phyloP scores from a whole-genome alignment of 2,113 vertebrate species.

The Prolemur simus region DNA sequence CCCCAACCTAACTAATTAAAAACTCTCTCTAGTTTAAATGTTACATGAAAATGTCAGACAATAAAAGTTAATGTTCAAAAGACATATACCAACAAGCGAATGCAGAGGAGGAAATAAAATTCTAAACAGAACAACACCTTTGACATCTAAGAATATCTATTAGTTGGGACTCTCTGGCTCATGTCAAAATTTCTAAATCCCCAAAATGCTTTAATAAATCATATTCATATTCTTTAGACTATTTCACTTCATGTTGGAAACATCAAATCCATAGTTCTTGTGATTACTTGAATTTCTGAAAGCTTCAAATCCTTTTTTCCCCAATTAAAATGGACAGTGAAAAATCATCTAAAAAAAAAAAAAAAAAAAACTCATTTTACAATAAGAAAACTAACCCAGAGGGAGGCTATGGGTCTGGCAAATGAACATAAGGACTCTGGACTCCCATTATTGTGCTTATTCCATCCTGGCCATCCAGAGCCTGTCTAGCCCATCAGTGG shows the following conservation, averaged over 20 bases:
- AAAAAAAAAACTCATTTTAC: neutral
- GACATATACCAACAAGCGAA: conserved; percentile 16
- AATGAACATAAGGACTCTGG: neutral
- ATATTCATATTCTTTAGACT: neutral
- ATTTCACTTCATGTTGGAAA: conserved; percentile 30
- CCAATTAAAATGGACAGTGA: neutral
- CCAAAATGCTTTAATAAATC: conserved; percentile 44
- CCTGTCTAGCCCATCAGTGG: neutral
- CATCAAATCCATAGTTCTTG: neutral
- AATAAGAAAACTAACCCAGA: neutral
- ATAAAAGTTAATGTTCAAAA: conserved; percentile 58
- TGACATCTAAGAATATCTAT: neutral
- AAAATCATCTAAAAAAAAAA: neutral
- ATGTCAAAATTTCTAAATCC: conserved; percentile 26
- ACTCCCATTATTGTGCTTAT: neutral
- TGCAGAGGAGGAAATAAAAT: conserved; percentile 33
- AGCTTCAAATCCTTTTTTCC: neutral
- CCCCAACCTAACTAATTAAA: conserved; percentile 63
- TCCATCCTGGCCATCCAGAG: neutral
- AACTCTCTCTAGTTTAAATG: conserved; percentile 59
- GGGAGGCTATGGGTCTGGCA: neutral
- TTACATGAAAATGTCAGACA: conserved; percentile 51
- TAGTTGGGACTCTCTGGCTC: neutral
- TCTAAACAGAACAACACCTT: neutral
- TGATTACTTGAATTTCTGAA: conserved; percentile 28